Evolutionary conservation across 2,113 vertebrate genomes (phyloP), one percentile per base, ranked within the genome.

Genomic region (Brachionichthys hirsutus): DNA sequence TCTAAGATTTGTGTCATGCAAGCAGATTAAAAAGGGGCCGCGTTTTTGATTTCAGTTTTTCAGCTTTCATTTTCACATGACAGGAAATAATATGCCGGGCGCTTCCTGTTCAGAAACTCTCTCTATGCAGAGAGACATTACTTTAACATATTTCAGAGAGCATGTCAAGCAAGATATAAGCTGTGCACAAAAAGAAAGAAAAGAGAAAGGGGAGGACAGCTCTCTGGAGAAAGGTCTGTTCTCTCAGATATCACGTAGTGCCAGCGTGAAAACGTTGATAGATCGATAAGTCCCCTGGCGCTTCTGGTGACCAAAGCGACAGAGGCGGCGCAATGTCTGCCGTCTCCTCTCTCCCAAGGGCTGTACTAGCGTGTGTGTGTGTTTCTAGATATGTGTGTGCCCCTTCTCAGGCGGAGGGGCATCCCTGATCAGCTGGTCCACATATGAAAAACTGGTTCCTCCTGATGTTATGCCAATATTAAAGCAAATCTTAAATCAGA

Each of bases 391-490:
- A 34, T 63, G 45, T 55, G 34, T 78, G 14, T 51, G 22, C 3
- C 36, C 9, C 12, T 38, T 10, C 9, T 12, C 6, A 38, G 24
- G 24, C 36, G 18, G 20, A 47, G 16, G 19, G 10, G n/a, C 61
- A 76, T 81, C 65, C 62, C 53, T 58, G 48, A 75, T 66, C 54
- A 42, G 53, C 49, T 46, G 42, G 41, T 42, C 41, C 36, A 13
- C 45, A 18, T 62, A 45, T 70, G n/a, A 85, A 65, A 78, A 73
- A 84, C 53, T 53, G 48, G 54, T 44, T 42, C 53, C 54, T 64
- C 47, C 66, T 2, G 61, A 73, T 75, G n/a, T n/a, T n/a, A n/a
- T n/a, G n/a, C 88, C n/a, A n/a, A n/a, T n/a, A 85, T 86, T 56
- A 43, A 69, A 88, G 75, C 82, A 90, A 63, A 73, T 9, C 12